Conservation (phyloP, 2,113 vertebrate genomes). For the Phrynosoma platyrhinos region DNA sequence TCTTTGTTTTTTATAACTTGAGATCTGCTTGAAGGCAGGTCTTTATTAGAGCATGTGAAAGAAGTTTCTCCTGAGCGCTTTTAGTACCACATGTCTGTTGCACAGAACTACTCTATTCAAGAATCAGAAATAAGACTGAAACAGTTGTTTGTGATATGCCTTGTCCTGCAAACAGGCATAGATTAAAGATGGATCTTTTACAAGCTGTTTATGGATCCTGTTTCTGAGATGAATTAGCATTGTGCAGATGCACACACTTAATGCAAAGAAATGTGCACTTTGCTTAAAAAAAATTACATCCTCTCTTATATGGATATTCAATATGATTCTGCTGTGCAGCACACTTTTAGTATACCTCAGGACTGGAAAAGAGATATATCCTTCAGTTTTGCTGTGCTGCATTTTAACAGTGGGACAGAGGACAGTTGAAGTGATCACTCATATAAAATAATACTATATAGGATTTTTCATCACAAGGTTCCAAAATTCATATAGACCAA, state of each 20-base stretch:
- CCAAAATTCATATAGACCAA: too few species aligned
- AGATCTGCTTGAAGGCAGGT: slow-evolving; percentile 22
- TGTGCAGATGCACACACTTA: background rate
- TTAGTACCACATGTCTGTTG: slow-evolving; percentile 54
- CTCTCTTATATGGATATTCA: background rate
- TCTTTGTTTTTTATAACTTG: too few species aligned
- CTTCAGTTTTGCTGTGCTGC: background rate
- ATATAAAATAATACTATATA: too few species aligned
- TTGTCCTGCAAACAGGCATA: background rate
- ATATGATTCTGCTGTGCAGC: background rate
- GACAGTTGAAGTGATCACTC: too few species aligned
- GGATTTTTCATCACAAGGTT: too few species aligned
- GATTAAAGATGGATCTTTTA: background rate
- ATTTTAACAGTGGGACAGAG: background rate
- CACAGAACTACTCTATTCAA: slow-evolving; percentile 43
- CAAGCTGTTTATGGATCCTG: background rate
- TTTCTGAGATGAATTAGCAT: background rate
- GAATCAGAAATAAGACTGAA: slow-evolving; percentile 19
- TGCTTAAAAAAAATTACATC: background rate
- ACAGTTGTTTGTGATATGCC: slow-evolving; percentile 37
- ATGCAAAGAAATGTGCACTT: background rate
- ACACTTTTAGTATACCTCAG: background rate
- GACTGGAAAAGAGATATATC: background rate
- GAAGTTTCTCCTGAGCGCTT: slow-evolving; percentile 26
- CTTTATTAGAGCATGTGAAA: background rate